These are phyloP conservation scores for Phenganax stokvisi DNA, from an alignment of 92 coral and sea anemone species.

Conservation along the genomic window DNA sequence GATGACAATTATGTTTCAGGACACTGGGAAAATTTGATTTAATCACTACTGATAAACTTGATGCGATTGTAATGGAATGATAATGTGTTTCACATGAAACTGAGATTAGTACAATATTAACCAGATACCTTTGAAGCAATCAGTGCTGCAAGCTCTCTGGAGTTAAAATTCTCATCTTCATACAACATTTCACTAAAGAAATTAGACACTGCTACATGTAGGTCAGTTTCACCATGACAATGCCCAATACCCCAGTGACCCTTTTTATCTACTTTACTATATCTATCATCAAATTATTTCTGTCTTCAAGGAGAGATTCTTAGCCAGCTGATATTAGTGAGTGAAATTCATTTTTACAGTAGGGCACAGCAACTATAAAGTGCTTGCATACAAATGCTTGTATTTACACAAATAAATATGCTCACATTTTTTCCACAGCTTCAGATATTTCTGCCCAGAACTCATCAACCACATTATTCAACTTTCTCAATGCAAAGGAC, in stretches of 20 bases:
- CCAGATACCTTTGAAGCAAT: conserved; percentile 85
- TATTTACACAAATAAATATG: background rate
- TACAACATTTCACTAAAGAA: conserved; percentile 77
- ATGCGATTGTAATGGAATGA: too few species aligned
- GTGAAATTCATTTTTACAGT: too few species aligned
- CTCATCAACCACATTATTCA: conserved; percentile 84
- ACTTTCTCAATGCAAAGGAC: conserved; percentile 86
- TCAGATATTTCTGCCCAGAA: conserved; percentile 99
- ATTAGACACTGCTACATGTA: background rate
- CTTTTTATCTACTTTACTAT: too few species aligned
- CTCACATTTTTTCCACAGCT: conserved; percentile 94
- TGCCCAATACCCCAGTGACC: background rate
- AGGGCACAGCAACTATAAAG: too few species aligned
- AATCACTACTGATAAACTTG: background rate
- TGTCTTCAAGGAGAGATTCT: too few species aligned
- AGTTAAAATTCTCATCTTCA: conserved; percentile 90
- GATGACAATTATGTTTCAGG: background rate
- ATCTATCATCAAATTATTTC: too few species aligned
- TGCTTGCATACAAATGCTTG: background rate
- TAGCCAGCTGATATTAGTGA: too few species aligned
- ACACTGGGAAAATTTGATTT: background rate
- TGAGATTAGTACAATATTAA: too few species aligned
- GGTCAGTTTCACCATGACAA: background rate
- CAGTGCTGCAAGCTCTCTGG: conserved; percentile 87
- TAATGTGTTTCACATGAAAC: too few species aligned